Base-by-base conservation (phyloP, 35 echinoderm and acorn worm species). In the Eucidaris tribuloides region DNA sequence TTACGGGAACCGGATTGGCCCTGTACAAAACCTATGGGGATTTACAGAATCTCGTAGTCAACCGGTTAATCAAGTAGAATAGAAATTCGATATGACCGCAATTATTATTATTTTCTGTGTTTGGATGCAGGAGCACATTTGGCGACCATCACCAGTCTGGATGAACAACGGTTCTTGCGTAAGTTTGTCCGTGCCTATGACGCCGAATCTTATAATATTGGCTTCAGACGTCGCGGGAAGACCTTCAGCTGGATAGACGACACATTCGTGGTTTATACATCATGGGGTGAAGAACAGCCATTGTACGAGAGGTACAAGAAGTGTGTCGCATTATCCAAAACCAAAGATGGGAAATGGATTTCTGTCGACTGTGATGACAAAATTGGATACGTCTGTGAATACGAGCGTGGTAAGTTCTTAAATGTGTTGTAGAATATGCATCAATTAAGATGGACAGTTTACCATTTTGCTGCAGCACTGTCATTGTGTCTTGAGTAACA, bases 341-440 rank as follows among this genome's bases (percentile, higher is more conserved):
- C 42, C 32, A 42, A 82, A 20, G 82, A 90, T 81, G 92, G 92
- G 15, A 27, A 56, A 9, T 95, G 92, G 92, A 55, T 82, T 0
- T 80, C 92, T 13, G 87, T 90, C 5, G 87, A 89, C 39, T 95
- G 92, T 42, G 55, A 28, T 48, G 58, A 95, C 22, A 48, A 81
- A 36, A 58, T 60, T 31, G 76, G 35, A 18, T 95, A 64, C 62
- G 82, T 85, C 27, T 95, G 92, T 48, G 92, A 95, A 86, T 95
- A 82, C 70, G 72, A 95, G 76, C 80, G 87, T 81, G 82, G 92
- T 95, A 85, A 84, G n/a, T n/a, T n/a, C n/a, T n/a, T n/a, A n/a
- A n/a, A n/a, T n/a, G n/a, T n/a, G n/a, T n/a, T n/a, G n/a, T n/a
- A n/a, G n/a, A n/a, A n/a, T n/a, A n/a, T n/a, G n/a, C n/a, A n/a